Conservation (phyloP, 2,113 vertebrate genomes). For the Oncorhynchus gorbuscha region DNA sequence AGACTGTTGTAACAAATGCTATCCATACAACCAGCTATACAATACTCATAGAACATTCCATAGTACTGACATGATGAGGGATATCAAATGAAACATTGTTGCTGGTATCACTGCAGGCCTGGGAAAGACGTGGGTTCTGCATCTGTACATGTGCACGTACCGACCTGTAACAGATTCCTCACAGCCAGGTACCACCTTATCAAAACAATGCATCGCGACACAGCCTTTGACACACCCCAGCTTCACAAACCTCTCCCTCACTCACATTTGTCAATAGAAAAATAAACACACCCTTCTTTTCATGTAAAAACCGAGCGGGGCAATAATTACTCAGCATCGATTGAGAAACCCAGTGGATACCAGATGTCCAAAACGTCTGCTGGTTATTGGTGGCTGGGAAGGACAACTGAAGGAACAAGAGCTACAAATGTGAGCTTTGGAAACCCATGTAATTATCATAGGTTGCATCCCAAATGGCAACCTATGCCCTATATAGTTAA, state of each 20-base stretch:
- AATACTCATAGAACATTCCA: not conserved
- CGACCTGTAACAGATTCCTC: constrained; percentile 21
- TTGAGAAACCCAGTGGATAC: too few species aligned
- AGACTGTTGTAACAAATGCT: not conserved
- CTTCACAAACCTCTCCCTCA: not conserved
- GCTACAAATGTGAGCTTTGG: too few species aligned
- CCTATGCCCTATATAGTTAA: too few species aligned
- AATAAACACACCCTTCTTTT: not conserved
- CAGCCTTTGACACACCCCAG: not conserved
- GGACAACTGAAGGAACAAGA: too few species aligned
- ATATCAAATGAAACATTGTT: not conserved
- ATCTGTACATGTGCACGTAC: constrained; percentile 34
- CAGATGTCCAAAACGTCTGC: too few species aligned
- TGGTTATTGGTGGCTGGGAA: too few species aligned
- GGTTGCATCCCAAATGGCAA: too few species aligned
- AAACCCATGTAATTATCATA: too few species aligned
- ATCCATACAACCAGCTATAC: not conserved
- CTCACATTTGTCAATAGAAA: not conserved
- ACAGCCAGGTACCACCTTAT: not conserved
- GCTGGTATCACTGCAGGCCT: not conserved
- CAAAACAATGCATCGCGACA: not conserved
- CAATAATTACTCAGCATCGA: not conserved
- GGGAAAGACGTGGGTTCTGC: not conserved
- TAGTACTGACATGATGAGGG: not conserved
- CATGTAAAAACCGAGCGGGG: not conserved